A percentile compares a stretch with the other conserved stretches of the same genome.
These are phyloP conservation scores for Nettapus auritus DNA, from an alignment of 2,113 vertebrate genomes.

Conservation along the genomic window DNA sequence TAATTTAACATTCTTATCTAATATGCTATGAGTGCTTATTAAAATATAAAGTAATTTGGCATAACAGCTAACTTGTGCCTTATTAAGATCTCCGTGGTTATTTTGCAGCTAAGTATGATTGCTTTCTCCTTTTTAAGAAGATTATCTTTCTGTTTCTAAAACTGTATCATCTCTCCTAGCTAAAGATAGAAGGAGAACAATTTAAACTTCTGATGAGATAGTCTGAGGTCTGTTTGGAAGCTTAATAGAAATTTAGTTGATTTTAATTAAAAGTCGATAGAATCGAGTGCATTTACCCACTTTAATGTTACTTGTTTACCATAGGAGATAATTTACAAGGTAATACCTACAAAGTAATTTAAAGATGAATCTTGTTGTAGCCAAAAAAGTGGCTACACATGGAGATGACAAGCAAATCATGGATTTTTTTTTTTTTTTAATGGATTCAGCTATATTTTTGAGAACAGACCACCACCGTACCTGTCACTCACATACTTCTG, in stretches of 20 bases:
- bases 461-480: background rate
- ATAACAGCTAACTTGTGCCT: background rate
- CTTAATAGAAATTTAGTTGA: background rate
- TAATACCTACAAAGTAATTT: background rate
- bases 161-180: background rate
- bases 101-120: constrained; percentile 16
- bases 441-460: background rate
- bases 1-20: background rate
- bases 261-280: constrained; percentile 13
- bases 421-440: constrained; percentile 11
- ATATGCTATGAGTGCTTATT: background rate
- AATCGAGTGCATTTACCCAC: background rate
- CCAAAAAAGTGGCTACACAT: background rate
- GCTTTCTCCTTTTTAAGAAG: constrained; percentile 16
- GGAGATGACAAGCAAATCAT: background rate
- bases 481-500: background rate
- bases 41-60: background rate
- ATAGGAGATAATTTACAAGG: background rate
- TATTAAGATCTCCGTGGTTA: constrained; percentile 19
- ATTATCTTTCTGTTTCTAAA: constrained; percentile 29
- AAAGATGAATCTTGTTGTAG: background rate
- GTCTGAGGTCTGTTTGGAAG: background rate
- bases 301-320: background rate
- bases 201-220: background rate
- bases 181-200: background rate